Evolutionary conservation across 1,140 invertebrate species (phyloP).

Genomic region (Reticulitermes speratus): DNA sequence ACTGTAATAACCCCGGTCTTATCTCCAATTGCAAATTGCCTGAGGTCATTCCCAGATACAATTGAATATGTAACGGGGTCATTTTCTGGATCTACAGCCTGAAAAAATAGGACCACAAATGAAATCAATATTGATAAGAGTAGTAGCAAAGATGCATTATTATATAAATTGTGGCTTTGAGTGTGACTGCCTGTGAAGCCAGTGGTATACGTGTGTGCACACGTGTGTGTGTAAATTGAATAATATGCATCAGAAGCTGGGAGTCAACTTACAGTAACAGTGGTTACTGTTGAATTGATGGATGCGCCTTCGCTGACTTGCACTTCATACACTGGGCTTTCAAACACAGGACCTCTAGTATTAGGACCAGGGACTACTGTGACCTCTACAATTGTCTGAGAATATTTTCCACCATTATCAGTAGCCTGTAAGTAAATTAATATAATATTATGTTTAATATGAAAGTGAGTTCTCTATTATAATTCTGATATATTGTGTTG

Average conservation of each 20-base stretch:
- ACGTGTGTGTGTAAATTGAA: no score
- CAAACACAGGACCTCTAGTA: slow-evolving; percentile 77
- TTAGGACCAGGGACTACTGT: slow-evolving; percentile 80
- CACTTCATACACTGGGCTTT: slow-evolving; percentile 76
- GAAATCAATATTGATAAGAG: background rate
- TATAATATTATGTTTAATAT: background rate
- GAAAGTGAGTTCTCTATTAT: background rate
- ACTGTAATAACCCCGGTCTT: slow-evolving; percentile 80
- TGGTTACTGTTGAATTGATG: slow-evolving; percentile 79
- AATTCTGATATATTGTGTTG: background rate
- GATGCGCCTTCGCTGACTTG: slow-evolving; percentile 85
- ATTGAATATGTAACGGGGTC: slow-evolving; percentile 84
- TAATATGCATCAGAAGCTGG: background rate
- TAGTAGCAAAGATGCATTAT: background rate
- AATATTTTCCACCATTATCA: slow-evolving; percentile 49
- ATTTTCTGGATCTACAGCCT: slow-evolving; percentile 86
- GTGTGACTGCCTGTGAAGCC: no score
- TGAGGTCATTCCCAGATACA: slow-evolving; percentile 78
- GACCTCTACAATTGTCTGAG: slow-evolving; percentile 81
- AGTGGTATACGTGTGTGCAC: no score
- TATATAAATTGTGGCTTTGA: no score
- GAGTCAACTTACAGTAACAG: slow-evolving; percentile 53
- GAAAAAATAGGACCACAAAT: slow-evolving; percentile 24
- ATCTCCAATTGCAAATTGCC: slow-evolving; percentile 80
- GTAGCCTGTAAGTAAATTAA: slow-evolving; percentile 44